Conservation (phyloP, 1,140 invertebrate genomes). For the Adoxophyes honmai region DNA sequence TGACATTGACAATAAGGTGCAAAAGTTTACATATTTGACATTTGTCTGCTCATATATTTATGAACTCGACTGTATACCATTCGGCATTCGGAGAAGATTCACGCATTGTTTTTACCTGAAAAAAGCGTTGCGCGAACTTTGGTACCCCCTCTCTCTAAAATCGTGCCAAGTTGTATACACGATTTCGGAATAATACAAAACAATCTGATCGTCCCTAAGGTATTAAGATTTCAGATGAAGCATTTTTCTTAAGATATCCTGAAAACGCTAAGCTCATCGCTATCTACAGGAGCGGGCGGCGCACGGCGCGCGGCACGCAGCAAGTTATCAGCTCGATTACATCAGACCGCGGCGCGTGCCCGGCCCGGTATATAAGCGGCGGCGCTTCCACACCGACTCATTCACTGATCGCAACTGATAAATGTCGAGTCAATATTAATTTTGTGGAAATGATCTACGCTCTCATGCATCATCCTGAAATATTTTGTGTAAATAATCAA, state of each 20-base stretch:
- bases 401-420: slow-evolving; percentile 56
- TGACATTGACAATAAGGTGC: no score
- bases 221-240: background rate
- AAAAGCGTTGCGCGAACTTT: no score
- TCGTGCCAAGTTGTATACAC: no score
- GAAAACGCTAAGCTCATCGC: background rate
- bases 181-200: background rate
- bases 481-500: slow-evolving; percentile 38
- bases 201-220: background rate
- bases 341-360: slow-evolving; percentile 62
- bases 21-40: no score
- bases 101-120: no score
- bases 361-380: slow-evolving; percentile 47
- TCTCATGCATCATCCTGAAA: slow-evolving; percentile 61
- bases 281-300: slow-evolving; percentile 3
- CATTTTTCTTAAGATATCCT: background rate
- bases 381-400: slow-evolving; percentile 35
- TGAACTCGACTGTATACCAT: no score
- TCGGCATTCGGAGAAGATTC: no score
- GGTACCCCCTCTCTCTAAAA: no score
- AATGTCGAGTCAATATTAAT: slow-evolving; percentile 59
- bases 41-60: no score
- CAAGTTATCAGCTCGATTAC: slow-evolving; percentile 55
- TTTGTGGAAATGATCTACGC: slow-evolving; percentile 71
- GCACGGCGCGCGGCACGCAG: slow-evolving; percentile 21